Conservation (phyloP, 2,797 vertebrate species). For the Poeciliopsis presidionis region DNA sequence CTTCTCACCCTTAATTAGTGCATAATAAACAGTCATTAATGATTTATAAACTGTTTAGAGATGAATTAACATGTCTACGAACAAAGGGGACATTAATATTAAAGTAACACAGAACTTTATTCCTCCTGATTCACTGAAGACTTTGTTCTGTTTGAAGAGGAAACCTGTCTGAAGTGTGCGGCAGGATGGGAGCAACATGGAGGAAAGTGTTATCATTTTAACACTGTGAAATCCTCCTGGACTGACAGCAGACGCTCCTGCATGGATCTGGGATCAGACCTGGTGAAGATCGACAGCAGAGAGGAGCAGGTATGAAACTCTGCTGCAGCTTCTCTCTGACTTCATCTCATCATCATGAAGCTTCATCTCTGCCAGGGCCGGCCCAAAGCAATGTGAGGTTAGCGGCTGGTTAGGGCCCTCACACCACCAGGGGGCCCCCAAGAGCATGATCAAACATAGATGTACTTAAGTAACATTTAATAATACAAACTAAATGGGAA, state of each 20-base stretch:
- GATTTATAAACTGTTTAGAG: no score
- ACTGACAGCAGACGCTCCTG: rapidly evolving
- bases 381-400: no score
- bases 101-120: neutral
- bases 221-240: rapidly evolving
- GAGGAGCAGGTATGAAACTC: conserved; percentile 58
- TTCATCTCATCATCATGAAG: neutral
- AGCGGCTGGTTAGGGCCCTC: no score
- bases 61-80: no score
- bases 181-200: neutral
- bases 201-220: conserved; percentile 52
- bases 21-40: no score
- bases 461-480: no score
- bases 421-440: no score
- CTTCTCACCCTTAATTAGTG: no score
- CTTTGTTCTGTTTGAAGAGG: neutral
- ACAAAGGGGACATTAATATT: no score
- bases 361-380: neutral
- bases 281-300: conserved; percentile 58
- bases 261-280: rapidly evolving
- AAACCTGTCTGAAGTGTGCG: neutral
- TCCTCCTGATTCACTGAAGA: neutral
- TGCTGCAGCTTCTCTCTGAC: neutral
- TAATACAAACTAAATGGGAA: no score
- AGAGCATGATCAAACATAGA: no score